Evolutionary conservation across 2,113 vertebrate genomes (phyloP).

Genomic region (Camelus bactrianus): DNA sequence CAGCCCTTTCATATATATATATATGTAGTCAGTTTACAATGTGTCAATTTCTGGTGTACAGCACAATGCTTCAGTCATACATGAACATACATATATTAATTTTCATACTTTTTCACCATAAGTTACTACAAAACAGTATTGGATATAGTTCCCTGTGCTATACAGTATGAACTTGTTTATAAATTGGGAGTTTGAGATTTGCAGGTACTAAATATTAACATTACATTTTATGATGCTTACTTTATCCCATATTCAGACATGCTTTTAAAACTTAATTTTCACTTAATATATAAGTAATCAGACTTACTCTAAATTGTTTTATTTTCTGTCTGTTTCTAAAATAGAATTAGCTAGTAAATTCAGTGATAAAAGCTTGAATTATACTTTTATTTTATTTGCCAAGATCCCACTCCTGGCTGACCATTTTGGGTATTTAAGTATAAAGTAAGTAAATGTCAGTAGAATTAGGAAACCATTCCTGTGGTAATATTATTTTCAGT

Average conservation of each 20-base stretch:
- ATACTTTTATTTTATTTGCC: neutral
- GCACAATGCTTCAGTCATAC: too few relatives aligned
- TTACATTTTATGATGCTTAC: neutral
- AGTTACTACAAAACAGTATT: too few relatives aligned
- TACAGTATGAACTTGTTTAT: too few relatives aligned
- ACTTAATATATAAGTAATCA: neutral
- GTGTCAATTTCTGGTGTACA: too few relatives aligned
- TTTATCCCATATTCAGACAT: neutral
- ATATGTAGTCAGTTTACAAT: too few relatives aligned
- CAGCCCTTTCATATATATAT: too few relatives aligned
- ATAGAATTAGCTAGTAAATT: constrained; percentile 21
- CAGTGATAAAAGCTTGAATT: neutral
- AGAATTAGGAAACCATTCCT: neutral
- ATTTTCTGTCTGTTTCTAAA: neutral
- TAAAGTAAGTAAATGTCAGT: neutral
- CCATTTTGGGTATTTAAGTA: neutral
- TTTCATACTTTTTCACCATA: too few relatives aligned
- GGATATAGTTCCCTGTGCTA: too few relatives aligned
- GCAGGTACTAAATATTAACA: neutral
- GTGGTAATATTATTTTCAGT: neutral
- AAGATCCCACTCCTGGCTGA: neutral
- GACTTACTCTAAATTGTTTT: neutral
- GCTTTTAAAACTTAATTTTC: constrained; percentile 19
- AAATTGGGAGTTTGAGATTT: too few relatives aligned
- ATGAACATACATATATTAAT: too few relatives aligned